Evolutionary conservation across 2,888 invertebrate genomes (phyloP), one percentile per base, ranked within the genome.

Genomic region (Andrena minutula): DNA sequence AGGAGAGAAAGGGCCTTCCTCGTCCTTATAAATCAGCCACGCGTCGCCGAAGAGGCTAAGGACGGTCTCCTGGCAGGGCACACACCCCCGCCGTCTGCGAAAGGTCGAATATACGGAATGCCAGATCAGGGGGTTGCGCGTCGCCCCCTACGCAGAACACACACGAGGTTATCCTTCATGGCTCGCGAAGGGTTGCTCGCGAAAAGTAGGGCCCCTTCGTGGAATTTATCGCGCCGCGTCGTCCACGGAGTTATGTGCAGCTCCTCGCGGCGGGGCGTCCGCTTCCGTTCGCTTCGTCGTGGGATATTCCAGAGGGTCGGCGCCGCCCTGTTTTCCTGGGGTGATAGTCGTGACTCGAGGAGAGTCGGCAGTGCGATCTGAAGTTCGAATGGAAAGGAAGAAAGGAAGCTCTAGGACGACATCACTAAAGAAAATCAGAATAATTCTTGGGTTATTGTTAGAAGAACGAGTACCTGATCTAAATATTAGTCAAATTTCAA

Each of bases 1-100:
- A 51, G 56, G 51, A 79, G 20, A 49, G 61, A 49, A 58, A 41
- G 56, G 63, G 76, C 61, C 53, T 58, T 63, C 69, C 77, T 79
- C 79, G 82, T 84, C 82, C 77, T 75, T 81, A 87, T 92, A 92
- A 92, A 92, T 92, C 91, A 92, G 90, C 87, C 88, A 90, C 88
- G 90, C 89, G 88, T 89, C 90, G 90, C 85, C 89, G 88, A 88
- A 86, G 88, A 91, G 86, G 88, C 90, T 88, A 88, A 88, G 88
- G 85, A 88, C 86, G 86, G 86, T 81, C 88, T 85, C 75, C 69
- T 71, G 65, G 53, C 71, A 63, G 73, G 76, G 77, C 28, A 49
- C 72, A 49, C 73, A 73, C 47, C 58, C 51, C 32, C 68, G 64
- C 35, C 75, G 85, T 85, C 78, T 75, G 69, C 89, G 87, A 91